Evolutionary conservation across 2,888 invertebrate species (phyloP).

Genomic region (Tenthredo notha): DNA sequence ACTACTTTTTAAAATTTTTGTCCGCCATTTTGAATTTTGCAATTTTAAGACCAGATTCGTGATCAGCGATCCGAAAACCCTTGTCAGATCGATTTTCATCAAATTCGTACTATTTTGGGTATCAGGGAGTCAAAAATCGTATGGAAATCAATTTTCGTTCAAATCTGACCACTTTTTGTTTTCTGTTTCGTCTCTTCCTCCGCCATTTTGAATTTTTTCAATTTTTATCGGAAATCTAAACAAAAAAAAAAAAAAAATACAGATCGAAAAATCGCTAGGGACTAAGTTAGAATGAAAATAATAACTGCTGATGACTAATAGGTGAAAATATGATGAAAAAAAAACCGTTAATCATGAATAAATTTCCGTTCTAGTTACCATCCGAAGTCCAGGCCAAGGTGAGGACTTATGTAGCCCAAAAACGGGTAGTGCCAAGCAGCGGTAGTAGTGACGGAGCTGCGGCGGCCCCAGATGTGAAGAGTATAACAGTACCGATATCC

Average conservation of each 20-base stretch:
- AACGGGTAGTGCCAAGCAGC: conserved; percentile 77
- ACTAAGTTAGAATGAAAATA: not conserved
- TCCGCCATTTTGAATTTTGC: conserved; percentile 17
- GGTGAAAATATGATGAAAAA: not conserved
- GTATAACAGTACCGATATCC: conserved; percentile 87
- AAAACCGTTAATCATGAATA: not conserved
- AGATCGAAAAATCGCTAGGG: not conserved
- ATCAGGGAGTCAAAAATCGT: not conserved
- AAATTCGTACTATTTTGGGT: not conserved
- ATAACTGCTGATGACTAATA: not conserved
- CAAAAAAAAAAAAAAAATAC: too few species aligned
- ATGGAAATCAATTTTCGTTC: not conserved
- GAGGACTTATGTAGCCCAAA: conserved; percentile 86
- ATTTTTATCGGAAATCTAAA: not conserved
- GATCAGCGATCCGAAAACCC: not conserved
- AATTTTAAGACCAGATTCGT: not conserved
- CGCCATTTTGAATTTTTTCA: conserved; percentile 20
- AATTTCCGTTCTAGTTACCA: conserved; percentile 85
- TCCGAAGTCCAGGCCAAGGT: conserved; percentile 95
- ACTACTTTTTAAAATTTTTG: not conserved
- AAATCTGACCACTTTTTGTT: not conserved
- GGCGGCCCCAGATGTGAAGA: conserved; percentile 80
- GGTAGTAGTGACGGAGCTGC: conserved; percentile 75
- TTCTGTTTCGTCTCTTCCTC: not conserved
- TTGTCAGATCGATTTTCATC: not conserved